Percentiles rank a stretch among this genome's conserved stretches.
These are phyloP conservation scores for Hoplodrina ambigua DNA, from an alignment of 2,888 invertebrate species.

Conservation along the genomic window DNA sequence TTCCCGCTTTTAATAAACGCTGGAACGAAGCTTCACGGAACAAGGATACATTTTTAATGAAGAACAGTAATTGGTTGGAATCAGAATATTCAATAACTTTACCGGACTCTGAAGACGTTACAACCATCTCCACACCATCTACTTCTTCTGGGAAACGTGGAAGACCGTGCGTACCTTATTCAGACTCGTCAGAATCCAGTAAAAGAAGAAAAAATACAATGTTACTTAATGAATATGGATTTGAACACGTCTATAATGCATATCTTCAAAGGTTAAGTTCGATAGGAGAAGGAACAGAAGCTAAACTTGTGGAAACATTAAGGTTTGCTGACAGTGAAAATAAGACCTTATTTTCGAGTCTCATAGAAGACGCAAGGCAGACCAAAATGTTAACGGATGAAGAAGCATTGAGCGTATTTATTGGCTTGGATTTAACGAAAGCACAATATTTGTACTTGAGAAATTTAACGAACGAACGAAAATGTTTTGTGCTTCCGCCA, in stretches of 20 bases:
- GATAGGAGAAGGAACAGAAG: conserved; percentile 11
- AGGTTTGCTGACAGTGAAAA: conserved; percentile 10
- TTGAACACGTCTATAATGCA: not conserved
- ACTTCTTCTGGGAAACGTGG: too few species aligned
- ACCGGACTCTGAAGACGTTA: too few species aligned
- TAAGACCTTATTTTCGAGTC: conserved; percentile 7
- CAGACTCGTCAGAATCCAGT: too few species aligned
- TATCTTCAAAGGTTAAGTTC: conserved; percentile 2
- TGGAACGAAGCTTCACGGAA: not conserved
- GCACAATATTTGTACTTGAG: conserved; percentile 1
- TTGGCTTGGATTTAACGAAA: conserved; percentile 15
- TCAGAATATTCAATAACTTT: too few species aligned
- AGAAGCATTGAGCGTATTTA: conserved; percentile 16
- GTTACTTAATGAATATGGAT: too few species aligned
- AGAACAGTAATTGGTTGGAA: not conserved
- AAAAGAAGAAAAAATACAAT: too few species aligned
- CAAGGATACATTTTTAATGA: not conserved
- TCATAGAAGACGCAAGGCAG: conserved; percentile 8
- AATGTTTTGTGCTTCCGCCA: conserved; percentile 4
- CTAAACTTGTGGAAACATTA: conserved; percentile 23
- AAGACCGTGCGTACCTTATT: too few species aligned
- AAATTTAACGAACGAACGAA: not conserved
- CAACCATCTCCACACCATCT: too few species aligned
- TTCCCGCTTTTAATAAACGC: not conserved
- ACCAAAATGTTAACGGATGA: conserved; percentile 5